Conservation (phyloP, 2,888 invertebrate genomes). For the Chalcosyrphus nemorum region DNA sequence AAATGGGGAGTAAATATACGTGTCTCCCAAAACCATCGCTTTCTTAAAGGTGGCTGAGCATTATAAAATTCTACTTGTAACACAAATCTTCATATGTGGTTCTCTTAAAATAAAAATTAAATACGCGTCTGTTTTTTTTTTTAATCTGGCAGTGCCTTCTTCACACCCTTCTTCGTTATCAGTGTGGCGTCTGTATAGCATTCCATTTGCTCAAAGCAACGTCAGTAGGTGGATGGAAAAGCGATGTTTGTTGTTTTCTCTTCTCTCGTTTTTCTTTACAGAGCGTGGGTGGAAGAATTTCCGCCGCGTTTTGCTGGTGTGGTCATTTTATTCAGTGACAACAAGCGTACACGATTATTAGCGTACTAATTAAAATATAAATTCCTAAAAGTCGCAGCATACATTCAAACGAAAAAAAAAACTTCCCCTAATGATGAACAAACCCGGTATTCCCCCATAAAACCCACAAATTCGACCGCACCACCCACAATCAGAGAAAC, state of each 20-base stretch:
- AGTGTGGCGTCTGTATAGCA: background rate
- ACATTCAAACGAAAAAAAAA: constrained; percentile 1
- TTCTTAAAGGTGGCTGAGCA: too few species aligned
- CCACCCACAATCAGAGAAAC: constrained; percentile 47
- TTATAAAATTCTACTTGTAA: too few species aligned
- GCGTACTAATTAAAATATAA: constrained; percentile 56
- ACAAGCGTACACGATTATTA: constrained; percentile 3
- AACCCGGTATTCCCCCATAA: constrained; percentile 36
- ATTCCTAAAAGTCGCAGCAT: constrained; percentile 31
- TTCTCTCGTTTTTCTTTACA: background rate
- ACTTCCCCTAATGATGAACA: constrained; percentile 15
- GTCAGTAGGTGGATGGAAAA: background rate
- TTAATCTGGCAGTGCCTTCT: constrained; percentile 13
- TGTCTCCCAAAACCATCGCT: too few species aligned
- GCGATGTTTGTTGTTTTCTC: constrained; percentile 1
- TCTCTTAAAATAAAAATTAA: background rate
- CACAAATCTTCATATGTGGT: too few species aligned
- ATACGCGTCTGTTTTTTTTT: background rate
- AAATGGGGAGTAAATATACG: too few species aligned
- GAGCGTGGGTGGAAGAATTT: constrained; percentile 62
- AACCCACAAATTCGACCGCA: constrained; percentile 12
- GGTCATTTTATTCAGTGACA: constrained; percentile 46
- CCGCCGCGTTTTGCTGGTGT: background rate
- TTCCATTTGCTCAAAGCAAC: background rate
- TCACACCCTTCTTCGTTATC: constrained; percentile 16